Conservation (phyloP, 2,797 vertebrate genomes). For the Halcyon chelicuti region DNA sequence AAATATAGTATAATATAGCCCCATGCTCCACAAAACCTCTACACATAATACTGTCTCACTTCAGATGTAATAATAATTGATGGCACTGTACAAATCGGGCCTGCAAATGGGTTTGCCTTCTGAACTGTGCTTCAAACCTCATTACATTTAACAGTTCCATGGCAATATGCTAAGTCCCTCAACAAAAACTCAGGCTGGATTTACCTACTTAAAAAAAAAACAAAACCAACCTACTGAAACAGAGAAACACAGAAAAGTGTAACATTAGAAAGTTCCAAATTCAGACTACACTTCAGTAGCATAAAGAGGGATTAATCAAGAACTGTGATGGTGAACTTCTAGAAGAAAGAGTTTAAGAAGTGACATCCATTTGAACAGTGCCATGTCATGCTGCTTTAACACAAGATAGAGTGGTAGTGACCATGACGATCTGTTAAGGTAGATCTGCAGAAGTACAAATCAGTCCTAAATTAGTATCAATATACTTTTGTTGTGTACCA, state of each 20-base stretch:
- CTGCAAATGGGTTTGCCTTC: neutral
- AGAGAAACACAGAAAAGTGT: neutral
- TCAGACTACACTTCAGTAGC: neutral
- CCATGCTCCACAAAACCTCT: neutral
- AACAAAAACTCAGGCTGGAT: neutral
- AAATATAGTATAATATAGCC: neutral
- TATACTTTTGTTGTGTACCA: neutral
- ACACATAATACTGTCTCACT: neutral
- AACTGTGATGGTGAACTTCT: neutral
- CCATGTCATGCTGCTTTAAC: neutral
- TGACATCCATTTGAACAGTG: neutral
- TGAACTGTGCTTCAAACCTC: neutral
- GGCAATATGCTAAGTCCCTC: neutral
- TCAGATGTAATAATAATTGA: neutral
- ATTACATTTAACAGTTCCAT: neutral
- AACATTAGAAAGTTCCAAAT: slow-evolving; percentile 20
- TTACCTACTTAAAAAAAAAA: neutral
- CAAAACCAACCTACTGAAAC: neutral
- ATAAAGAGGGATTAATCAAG: neutral
- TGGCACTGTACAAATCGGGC: neutral
- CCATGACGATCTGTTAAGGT: neutral
- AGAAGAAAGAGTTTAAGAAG: neutral
- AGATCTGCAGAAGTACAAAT: neutral
- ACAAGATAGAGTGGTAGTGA: neutral
- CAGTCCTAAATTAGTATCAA: neutral